Conservation (phyloP, 1,140 invertebrate genomes). For the Drosophila serrata region DNA sequence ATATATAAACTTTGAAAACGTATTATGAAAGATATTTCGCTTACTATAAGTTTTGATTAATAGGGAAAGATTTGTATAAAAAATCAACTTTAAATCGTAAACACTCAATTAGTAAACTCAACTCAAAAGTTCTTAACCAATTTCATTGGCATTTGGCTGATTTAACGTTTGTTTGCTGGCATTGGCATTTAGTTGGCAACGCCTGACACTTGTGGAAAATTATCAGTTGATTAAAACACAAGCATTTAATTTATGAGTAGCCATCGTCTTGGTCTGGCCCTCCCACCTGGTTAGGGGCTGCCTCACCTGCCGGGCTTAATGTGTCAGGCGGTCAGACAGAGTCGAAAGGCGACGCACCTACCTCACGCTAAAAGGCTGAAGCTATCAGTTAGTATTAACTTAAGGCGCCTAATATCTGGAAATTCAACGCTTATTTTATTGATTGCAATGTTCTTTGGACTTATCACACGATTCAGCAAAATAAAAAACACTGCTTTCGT, state of each 20-base stretch:
- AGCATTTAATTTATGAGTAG: slow-evolving; percentile 53
- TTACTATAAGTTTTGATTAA: neutral
- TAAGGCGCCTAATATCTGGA: slow-evolving; percentile 34
- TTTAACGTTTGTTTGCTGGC: slow-evolving; percentile 28
- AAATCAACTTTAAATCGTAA: neutral
- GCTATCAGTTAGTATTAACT: slow-evolving; percentile 32
- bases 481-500: neutral
- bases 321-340: slow-evolving; percentile 30
- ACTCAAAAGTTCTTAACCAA: slow-evolving; percentile 4
- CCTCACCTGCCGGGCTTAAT: slow-evolving; percentile 13
- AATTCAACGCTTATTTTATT: slow-evolving; percentile 29
- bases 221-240: slow-evolving; percentile 57
- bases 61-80: neutral
- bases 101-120: neutral
- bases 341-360: slow-evolving; percentile 18
- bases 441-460: slow-evolving; percentile 61
- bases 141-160: neutral
- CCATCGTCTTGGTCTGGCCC: slow-evolving; percentile 8
- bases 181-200: slow-evolving; percentile 19
- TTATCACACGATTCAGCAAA: slow-evolving; percentile 31
- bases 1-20: neutral
- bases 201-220: slow-evolving; percentile 31
- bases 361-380: slow-evolving; percentile 13
- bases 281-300: neutral
- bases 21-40: no score